These are phyloP conservation scores for Epirrita christyi DNA, from an alignment of 2,888 invertebrate species.

Conservation along the genomic window DNA sequence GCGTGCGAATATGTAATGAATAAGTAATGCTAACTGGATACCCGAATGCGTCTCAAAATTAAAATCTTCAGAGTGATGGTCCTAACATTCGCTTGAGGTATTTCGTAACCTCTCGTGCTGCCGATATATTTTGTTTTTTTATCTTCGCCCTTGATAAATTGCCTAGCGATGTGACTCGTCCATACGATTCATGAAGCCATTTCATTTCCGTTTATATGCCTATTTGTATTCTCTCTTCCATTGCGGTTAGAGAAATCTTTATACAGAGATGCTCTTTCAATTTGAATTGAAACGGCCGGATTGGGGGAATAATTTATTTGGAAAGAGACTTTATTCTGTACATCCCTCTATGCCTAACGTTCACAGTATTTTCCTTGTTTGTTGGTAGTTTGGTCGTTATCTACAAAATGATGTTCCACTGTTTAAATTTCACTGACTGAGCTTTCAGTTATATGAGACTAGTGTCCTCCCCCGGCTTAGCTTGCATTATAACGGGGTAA, in stretches of 20 bases:
- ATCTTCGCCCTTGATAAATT: conserved; percentile 58
- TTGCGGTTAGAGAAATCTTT: conserved; percentile 78
- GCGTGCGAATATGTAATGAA: conserved; percentile 75
- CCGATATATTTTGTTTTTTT: conserved; percentile 50
- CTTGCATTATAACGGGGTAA: too few species aligned
- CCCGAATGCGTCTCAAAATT: conserved; percentile 39
- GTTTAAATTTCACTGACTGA: conserved; percentile 16
- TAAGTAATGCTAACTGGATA: conserved; percentile 54
- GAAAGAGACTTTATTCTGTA: conserved; percentile 68
- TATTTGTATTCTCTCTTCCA: conserved; percentile 78
- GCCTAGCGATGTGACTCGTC: conserved; percentile 59
- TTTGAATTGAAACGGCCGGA: conserved; percentile 81
- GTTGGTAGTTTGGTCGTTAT: conserved; percentile 46
- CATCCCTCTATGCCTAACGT: conserved; percentile 63
- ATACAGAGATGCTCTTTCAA: conserved; percentile 79
- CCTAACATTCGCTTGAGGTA: conserved; percentile 8
- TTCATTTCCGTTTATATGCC: conserved; percentile 78
- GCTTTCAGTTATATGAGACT: conserved; percentile 19
- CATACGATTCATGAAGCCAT: conserved; percentile 74
- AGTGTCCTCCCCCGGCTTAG: neutral
- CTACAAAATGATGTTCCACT: conserved; percentile 20
- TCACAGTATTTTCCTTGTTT: conserved; percentile 57
- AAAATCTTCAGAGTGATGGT: conserved; percentile 21
- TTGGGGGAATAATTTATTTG: conserved; percentile 78
- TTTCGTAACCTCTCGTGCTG: conserved; percentile 19